A percentile compares a stretch with the other conserved stretches of the same genome.
Evolutionary conservation across 2,888 invertebrate species (phyloP).

Genomic region (Lasioglossum leucozonium): DNA sequence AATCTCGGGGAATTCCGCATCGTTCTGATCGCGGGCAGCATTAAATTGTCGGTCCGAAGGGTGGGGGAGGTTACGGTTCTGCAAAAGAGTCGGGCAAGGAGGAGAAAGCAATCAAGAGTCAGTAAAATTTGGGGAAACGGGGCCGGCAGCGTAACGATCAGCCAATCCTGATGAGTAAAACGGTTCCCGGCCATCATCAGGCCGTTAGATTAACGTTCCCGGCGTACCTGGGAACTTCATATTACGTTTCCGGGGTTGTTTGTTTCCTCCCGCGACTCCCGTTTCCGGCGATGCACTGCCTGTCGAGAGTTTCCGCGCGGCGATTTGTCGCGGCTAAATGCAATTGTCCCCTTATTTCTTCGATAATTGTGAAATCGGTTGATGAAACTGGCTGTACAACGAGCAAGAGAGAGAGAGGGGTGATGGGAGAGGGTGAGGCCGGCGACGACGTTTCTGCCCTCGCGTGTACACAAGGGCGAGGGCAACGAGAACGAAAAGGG

Average conservation of each 20-base stretch:
- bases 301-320: slow-evolving; percentile 35
- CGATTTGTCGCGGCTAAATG: slow-evolving; percentile 74
- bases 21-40: neutral
- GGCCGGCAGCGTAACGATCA: slow-evolving; percentile 26
- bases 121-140: slow-evolving; percentile 46
- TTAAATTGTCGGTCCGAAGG: slow-evolving; percentile 35
- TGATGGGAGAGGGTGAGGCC: neutral
- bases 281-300: slow-evolving; percentile 58
- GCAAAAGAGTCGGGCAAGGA: slow-evolving; percentile 21
- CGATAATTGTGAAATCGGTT: slow-evolving; percentile 73
- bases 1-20: neutral
- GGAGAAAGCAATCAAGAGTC: slow-evolving; percentile 57
- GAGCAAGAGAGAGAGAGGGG: neutral
- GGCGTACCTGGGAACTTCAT: slow-evolving; percentile 64
- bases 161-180: slow-evolving; percentile 62
- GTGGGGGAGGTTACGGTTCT: neutral
- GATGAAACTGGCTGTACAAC: slow-evolving; percentile 58
- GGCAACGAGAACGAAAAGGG: slow-evolving; percentile 22
- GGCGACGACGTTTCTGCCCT: neutral
- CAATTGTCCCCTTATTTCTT: slow-evolving; percentile 74
- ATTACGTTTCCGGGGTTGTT: slow-evolving; percentile 70
- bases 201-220: slow-evolving; percentile 57
- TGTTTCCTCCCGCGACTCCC: slow-evolving; percentile 59
- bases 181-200: slow-evolving; percentile 52
- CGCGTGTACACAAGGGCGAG: slow-evolving; percentile 17